phyloP scores from a whole-genome alignment of 2,888 invertebrate species.

The Calliphora vomitoria region DNA sequence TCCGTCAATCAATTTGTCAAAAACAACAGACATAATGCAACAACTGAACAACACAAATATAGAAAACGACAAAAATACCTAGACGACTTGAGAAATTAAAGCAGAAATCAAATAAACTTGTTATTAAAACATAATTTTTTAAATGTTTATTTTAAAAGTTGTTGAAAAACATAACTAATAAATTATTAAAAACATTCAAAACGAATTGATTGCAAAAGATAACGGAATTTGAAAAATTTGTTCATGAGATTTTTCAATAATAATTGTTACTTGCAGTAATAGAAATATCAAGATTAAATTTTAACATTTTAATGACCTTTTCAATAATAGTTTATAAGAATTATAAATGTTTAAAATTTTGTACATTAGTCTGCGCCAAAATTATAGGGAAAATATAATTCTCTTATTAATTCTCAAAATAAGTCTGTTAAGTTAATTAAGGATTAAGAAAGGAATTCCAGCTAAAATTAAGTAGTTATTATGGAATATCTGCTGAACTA shows the following conservation, averaged over 20 bases:
- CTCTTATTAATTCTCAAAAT: no score
- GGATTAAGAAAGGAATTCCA: no score
- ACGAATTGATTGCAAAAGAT: no score
- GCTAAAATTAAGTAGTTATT: no score
- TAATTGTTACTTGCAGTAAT: background rate
- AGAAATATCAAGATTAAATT: background rate
- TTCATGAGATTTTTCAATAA: background rate
- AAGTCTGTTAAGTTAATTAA: no score
- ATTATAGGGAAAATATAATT: no score
- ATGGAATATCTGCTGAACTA: no score
- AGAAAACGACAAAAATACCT: background rate
- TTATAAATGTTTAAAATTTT: no score
- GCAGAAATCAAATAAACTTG: background rate
- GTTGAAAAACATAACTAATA: background rate
- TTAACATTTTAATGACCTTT: no score
- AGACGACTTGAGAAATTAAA: constrained; percentile 50
- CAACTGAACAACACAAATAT: constrained; percentile 7
- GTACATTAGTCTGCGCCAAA: no score
- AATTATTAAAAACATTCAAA: background rate
- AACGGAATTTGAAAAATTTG: constrained; percentile 6
- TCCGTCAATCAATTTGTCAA: constrained; percentile 69
- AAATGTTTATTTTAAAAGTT: background rate
- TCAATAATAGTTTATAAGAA: no score
- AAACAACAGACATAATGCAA: background rate
- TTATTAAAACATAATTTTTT: constrained; percentile 4